These are phyloP conservation scores for Melanerpes formicivorus DNA, from an alignment of 2,113 vertebrate genomes.

Conservation along the genomic window DNA sequence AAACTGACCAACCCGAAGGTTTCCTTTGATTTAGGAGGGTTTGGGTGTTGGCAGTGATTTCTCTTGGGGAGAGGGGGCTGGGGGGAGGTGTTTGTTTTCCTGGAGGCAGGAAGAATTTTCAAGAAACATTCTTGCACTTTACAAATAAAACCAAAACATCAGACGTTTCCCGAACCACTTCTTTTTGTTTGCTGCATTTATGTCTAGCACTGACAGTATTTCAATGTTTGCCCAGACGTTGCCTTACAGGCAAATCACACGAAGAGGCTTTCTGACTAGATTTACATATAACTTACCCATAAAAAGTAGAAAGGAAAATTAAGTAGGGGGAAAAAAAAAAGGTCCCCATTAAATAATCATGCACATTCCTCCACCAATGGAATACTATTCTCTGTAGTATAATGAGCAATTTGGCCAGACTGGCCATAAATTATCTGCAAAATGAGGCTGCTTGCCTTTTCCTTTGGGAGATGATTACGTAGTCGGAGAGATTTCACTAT, in stretches of 20 bases:
- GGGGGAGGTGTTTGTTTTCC: background rate
- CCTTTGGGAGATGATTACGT: slow-evolving; percentile 52
- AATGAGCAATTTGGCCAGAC: slow-evolving; percentile 49
- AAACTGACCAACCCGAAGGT: background rate
- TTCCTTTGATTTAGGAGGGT: background rate
- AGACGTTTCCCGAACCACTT: background rate
- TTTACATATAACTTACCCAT: slow-evolving; percentile 10
- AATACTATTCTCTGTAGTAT: slow-evolving; percentile 46
- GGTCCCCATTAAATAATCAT: slow-evolving; percentile 48
- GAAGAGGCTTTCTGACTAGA: slow-evolving; percentile 2
- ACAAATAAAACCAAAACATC: background rate
- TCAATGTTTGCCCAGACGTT: background rate
- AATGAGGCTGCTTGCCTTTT: slow-evolving; percentile 46
- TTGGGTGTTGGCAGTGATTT: background rate
- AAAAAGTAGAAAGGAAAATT: slow-evolving; percentile 11
- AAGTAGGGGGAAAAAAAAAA: slow-evolving; percentile 3
- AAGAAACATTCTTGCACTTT: background rate
- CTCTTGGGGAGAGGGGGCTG: too few species aligned
- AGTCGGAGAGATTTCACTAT: slow-evolving; percentile 46
- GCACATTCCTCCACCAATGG: slow-evolving; percentile 11
- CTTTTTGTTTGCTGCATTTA: background rate
- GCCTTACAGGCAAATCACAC: background rate
- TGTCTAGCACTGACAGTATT: background rate
- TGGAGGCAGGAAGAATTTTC: background rate
- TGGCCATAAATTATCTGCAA: slow-evolving; percentile 66